These are phyloP conservation scores for Coleophora flavipennella DNA, from an alignment of 2,888 invertebrate species.

Conservation along the genomic window DNA sequence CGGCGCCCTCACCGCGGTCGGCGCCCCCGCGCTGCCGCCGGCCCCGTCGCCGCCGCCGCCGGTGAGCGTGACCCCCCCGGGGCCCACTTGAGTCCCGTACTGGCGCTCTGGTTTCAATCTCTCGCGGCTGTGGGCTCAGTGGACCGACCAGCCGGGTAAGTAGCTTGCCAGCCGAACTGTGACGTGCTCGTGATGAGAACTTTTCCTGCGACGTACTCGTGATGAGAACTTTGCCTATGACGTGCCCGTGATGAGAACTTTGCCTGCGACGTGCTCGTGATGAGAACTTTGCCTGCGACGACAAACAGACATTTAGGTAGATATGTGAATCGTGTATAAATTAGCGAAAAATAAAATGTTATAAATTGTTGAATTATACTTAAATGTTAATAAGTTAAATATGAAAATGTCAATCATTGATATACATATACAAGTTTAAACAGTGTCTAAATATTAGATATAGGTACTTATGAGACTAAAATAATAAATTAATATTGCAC, in stretches of 20 bases:
- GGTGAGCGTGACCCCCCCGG: slow-evolving; percentile 23
- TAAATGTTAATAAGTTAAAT: slow-evolving; percentile 39
- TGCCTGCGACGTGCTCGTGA: slow-evolving; percentile 29
- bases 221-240: slow-evolving; percentile 38
- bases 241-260: slow-evolving; percentile 37
- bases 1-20: slow-evolving; percentile 14
- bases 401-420: slow-evolving; percentile 41
- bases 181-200: slow-evolving; percentile 37
- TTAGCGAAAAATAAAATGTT: slow-evolving; percentile 54
- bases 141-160: no score
- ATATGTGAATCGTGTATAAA: slow-evolving; percentile 57
- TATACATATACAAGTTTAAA: no score
- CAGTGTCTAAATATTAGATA: no score
- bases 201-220: slow-evolving; percentile 31
- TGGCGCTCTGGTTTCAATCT: slow-evolving; percentile 3
- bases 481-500: slow-evolving; percentile 10
- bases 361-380: slow-evolving; percentile 56
- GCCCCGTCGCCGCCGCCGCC: slow-evolving; percentile 25
- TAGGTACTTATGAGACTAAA: slow-evolving; percentile 22
- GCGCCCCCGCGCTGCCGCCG: slow-evolving; percentile 25
- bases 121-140: background rate
- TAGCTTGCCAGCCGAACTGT: slow-evolving; percentile 14
- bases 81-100: slow-evolving; percentile 32
- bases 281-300: slow-evolving; percentile 32
- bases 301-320: slow-evolving; percentile 50